Evolutionary conservation across 2,888 invertebrate species (phyloP).

Genomic region (Oscheius sp.): DNA sequence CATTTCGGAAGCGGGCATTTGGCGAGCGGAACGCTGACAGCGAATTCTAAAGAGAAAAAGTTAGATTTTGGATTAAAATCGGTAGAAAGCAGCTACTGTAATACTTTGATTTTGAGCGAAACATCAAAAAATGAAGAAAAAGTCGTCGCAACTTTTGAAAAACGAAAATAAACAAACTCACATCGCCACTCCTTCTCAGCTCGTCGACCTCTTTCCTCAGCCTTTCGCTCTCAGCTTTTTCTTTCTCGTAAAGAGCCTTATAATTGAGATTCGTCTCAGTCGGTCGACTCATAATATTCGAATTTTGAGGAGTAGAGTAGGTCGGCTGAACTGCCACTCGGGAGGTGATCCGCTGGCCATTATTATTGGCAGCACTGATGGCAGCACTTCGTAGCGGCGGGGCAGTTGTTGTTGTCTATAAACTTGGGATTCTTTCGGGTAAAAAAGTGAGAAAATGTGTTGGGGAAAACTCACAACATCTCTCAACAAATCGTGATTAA

Average conservation of each 20-base stretch:
- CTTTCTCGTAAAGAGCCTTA: conserved; percentile 64
- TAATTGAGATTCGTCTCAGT: conserved; percentile 56
- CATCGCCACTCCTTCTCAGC: conserved; percentile 42
- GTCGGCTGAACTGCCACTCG: conserved; percentile 3
- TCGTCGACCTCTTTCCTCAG: conserved; percentile 59
- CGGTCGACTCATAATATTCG: conserved; percentile 27
- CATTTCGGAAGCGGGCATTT: conserved; percentile 39
- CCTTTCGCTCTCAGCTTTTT: conserved; percentile 59
- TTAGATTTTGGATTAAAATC: neutral
- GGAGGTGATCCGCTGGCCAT: conserved; percentile 16
- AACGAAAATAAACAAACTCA: conserved; percentile 17
- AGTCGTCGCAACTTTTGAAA: neutral
- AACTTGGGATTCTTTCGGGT: neutral
- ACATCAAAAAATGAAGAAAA: too few species aligned
- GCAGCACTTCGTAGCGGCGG: conserved; percentile 23
- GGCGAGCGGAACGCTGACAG: conserved; percentile 27
- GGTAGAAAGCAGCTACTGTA: neutral
- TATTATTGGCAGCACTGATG: conserved; percentile 2
- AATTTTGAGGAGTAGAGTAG: neutral
- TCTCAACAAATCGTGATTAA: conserved; percentile 1
- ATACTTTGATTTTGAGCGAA: neutral
- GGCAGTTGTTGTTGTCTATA: conserved; percentile 10
- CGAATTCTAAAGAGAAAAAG: conserved; percentile 5
- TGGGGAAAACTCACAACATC: conserved; percentile 12
- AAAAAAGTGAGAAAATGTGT: too few species aligned